Percentiles rank a stretch among this genome's conserved stretches.
phyloP scores from a whole-genome alignment of 2,797 vertebrate genomes.

The Paguma larvata region DNA sequence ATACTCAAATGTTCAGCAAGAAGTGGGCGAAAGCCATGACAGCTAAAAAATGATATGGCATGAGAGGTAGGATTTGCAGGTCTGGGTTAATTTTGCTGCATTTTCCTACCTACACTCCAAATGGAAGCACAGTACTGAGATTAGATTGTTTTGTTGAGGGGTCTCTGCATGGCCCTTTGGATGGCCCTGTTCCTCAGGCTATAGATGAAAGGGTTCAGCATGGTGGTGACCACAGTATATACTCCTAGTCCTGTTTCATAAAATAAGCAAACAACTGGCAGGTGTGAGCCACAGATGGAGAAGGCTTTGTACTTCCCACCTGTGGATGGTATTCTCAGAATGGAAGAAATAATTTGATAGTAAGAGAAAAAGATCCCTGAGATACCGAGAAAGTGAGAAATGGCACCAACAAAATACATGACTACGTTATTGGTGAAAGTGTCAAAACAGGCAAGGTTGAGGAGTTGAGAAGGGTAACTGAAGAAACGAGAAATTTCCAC shows the following conservation, averaged over 20 bases:
- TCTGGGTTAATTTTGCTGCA: not conserved
- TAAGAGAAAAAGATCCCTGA: conserved; percentile 75
- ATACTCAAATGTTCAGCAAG: no score
- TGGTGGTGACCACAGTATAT: conserved; percentile 50
- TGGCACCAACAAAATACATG: not conserved
- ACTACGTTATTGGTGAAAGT: not conserved
- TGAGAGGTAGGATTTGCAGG: not conserved
- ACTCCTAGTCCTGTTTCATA: conserved; percentile 67
- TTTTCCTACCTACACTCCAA: not conserved
- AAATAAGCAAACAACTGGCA: conserved; percentile 74
- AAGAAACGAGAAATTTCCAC: not conserved
- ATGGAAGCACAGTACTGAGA: not conserved
- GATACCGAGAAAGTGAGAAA: not conserved
- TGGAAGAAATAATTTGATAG: conserved; percentile 55
- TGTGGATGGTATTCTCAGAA: conserved; percentile 33
- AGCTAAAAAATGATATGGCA: not conserved
- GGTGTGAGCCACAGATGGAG: conserved; percentile 78
- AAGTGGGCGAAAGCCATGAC: not conserved
- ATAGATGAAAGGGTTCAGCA: conserved; percentile 62
- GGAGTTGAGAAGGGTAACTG: conserved; percentile 19
- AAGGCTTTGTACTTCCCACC: conserved; percentile 61
- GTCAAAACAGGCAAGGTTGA: not conserved
- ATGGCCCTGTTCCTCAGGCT: conserved; percentile 51
- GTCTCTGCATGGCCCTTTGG: not conserved
- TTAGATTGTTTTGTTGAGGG: conserved; percentile 24